A percentile compares a stretch with the other conserved stretches of the same genome.
phyloP scores from a whole-genome alignment of 2,797 vertebrate species.

The Sternotherus odoratus region DNA sequence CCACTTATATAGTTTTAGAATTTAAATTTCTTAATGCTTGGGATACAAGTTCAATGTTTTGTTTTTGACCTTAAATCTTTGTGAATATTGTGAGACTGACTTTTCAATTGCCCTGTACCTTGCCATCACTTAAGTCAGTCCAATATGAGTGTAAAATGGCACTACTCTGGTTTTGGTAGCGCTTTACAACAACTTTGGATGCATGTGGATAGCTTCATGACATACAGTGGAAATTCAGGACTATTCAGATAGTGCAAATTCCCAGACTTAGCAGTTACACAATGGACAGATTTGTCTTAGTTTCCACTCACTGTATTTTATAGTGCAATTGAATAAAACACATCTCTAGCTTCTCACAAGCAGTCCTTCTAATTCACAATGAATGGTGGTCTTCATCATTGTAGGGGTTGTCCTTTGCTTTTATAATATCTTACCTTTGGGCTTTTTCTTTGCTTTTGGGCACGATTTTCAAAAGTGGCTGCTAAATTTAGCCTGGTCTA shows the following conservation, averaged over 20 bases:
- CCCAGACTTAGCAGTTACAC: background rate
- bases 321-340: background rate
- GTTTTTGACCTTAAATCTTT: background rate
- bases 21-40: background rate
- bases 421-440: background rate
- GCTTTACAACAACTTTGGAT: background rate
- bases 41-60: background rate
- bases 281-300: background rate
- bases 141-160: background rate
- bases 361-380: background rate
- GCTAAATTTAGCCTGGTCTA: background rate
- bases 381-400: background rate
- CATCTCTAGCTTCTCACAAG: background rate
- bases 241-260: background rate
- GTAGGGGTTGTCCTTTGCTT: background rate
- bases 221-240: background rate
- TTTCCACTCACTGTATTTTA: background rate
- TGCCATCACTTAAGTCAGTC: background rate
- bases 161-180: background rate
- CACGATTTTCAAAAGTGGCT: background rate
- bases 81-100: background rate
- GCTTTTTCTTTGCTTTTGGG: background rate
- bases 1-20: background rate
- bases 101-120: background rate
- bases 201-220: background rate